These are phyloP conservation scores for Hippopotamus amphibius DNA, from an alignment of 2,113 vertebrate genomes.

Conservation along the genomic window DNA sequence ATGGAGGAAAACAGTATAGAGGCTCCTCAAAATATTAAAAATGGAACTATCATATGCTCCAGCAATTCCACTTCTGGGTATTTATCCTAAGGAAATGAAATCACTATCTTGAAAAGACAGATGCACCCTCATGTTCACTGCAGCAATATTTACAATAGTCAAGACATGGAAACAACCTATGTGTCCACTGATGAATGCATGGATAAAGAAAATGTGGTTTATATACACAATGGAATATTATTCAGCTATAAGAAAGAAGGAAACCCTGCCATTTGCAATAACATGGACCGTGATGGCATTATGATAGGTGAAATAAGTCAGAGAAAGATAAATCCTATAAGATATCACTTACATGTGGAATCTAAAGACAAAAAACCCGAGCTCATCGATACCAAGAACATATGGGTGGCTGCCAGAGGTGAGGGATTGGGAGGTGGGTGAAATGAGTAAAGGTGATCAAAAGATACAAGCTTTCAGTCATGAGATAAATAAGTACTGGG, in stretches of 20 bases:
- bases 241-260: not conserved
- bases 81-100: not conserved
- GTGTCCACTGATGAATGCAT: too few species aligned
- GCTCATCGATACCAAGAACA: not conserved
- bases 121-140: not conserved
- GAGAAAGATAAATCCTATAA: not conserved
- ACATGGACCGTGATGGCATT: not conserved
- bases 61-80: not conserved
- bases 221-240: not conserved
- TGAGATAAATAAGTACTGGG: not conserved
- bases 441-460: not conserved
- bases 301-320: not conserved
- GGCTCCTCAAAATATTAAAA: not conserved
- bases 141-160: not conserved
- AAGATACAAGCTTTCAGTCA: not conserved
- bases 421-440: accelerated
- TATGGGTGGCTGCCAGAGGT: not conserved
- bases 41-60: not conserved
- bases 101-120: not conserved
- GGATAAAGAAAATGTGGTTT: not conserved
- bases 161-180: not conserved
- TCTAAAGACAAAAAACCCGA: not conserved
- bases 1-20: not conserved
- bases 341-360: not conserved
- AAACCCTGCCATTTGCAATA: not conserved